A percentile compares a stretch with the other conserved stretches of the same genome.
Evolutionary conservation across 2,888 invertebrate genomes (phyloP).

Genomic region (Cremastinae sp.): DNA sequence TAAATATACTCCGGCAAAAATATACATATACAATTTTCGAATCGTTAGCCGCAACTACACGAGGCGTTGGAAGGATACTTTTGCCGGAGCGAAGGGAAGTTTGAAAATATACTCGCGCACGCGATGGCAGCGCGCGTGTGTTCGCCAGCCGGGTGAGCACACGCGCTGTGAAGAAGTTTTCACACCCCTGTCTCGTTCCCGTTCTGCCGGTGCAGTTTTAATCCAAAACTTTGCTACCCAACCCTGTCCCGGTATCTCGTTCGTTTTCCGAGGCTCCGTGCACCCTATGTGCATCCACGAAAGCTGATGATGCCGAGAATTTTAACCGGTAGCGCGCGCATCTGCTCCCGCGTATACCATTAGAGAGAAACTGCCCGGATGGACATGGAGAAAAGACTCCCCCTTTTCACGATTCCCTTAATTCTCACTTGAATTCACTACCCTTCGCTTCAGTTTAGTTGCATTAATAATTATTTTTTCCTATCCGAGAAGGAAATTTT

Average conservation of each 20-base stretch:
- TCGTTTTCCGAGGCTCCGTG: slow-evolving; percentile 19
- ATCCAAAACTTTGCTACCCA: slow-evolving; percentile 52
- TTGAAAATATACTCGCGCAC: slow-evolving; percentile 6
- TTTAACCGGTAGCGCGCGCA: slow-evolving; percentile 46
- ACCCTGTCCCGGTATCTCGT: slow-evolving; percentile 48
- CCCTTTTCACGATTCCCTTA: background rate
- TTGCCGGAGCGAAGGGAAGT: slow-evolving; percentile 1
- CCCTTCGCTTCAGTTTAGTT: no score
- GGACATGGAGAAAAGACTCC: slow-evolving; percentile 3
- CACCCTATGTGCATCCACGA: background rate
- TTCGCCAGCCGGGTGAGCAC: background rate
- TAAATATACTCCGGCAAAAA: background rate
- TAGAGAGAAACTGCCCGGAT: slow-evolving; percentile 44
- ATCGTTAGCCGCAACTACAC: slow-evolving; percentile 49
- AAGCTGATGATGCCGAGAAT: slow-evolving; percentile 24
- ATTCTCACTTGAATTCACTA: no score
- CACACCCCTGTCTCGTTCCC: slow-evolving; percentile 30
- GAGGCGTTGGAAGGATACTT: slow-evolving; percentile 29
- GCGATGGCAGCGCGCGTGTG: slow-evolving; percentile 3
- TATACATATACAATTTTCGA: slow-evolving; percentile 30
- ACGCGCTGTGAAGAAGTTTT: slow-evolving; percentile 13
- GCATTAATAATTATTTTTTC: no score
- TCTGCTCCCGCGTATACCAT: slow-evolving; percentile 52
- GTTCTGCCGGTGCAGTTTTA: slow-evolving; percentile 45
- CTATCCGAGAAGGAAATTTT: no score